phyloP scores from a whole-genome alignment of 2,888 invertebrate genomes.

The Stenichneumon culpator region DNA sequence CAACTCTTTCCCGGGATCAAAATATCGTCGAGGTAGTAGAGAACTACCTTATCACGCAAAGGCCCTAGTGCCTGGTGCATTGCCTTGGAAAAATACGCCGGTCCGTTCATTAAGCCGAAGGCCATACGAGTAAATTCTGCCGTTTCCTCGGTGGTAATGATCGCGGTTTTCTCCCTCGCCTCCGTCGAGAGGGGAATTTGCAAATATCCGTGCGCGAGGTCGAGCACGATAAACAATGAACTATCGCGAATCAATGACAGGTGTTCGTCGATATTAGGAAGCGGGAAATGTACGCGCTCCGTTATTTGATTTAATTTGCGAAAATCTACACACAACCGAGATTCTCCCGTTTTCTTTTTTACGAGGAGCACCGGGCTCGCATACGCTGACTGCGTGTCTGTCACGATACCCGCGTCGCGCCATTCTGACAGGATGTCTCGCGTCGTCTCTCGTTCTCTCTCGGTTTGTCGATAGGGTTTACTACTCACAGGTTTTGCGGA shows the following conservation, averaged over 20 bases:
- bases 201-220: slow-evolving; percentile 46
- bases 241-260: background rate
- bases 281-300: background rate
- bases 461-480: no score
- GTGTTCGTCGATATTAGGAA: background rate
- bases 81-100: background rate
- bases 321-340: slow-evolving; percentile 60
- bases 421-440: no score
- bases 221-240: background rate
- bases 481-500: no score
- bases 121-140: slow-evolving; percentile 48
- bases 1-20: slow-evolving; percentile 53
- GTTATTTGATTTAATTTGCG: slow-evolving; percentile 24
- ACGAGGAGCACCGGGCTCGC: slow-evolving; percentile 59
- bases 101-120: slow-evolving; percentile 55
- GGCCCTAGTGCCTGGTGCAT: slow-evolving; percentile 16
- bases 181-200: slow-evolving; percentile 27
- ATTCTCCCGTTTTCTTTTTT: slow-evolving; percentile 60
- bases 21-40: slow-evolving; percentile 29
- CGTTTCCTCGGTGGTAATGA: slow-evolving; percentile 62
- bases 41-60: background rate
- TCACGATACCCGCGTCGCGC: background rate
- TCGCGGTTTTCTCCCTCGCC: slow-evolving; percentile 56
- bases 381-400: background rate
- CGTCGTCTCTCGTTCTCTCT: no score